A percentile compares a stretch with the other conserved stretches of the same genome.
These are phyloP conservation scores for Felis chaus DNA, from an alignment of 2,113 vertebrate species.

Conservation along the genomic window DNA sequence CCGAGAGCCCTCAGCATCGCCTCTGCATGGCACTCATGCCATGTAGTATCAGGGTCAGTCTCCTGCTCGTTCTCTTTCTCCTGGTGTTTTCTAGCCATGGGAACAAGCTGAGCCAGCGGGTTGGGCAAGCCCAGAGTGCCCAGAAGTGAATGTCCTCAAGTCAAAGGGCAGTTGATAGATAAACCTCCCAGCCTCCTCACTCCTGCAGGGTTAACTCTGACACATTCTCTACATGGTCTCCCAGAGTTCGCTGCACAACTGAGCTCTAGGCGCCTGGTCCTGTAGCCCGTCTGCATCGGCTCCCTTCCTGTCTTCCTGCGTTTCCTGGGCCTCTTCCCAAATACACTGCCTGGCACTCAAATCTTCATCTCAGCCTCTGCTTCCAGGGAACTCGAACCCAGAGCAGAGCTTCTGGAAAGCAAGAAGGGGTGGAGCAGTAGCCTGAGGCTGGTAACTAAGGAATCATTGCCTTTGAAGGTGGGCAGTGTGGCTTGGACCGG, in stretches of 20 bases:
- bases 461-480: not conserved
- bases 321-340: not conserved
- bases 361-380: not conserved
- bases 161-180: not conserved
- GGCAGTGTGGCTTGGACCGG: not conserved
- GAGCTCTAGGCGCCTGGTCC: not conserved
- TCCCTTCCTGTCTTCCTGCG: not conserved
- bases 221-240: not conserved
- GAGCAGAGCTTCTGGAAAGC: not conserved
- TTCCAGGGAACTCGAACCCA: not conserved
- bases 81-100: not conserved
- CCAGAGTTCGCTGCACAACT: not conserved
- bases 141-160: not conserved
- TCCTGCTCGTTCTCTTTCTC: accelerated
- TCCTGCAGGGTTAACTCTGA: not conserved
- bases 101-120: not conserved
- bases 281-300: too few species aligned
- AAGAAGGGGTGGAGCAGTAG: not conserved
- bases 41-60: too few species aligned
- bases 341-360: not conserved
- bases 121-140: not conserved
- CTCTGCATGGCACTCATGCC: not conserved
- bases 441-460: not conserved
- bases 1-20: not conserved
- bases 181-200: not conserved